Evolutionary conservation across 37 sponge, comb jelly and placozoan genomes (phyloP).

Genomic region (Beroe ovata): DNA sequence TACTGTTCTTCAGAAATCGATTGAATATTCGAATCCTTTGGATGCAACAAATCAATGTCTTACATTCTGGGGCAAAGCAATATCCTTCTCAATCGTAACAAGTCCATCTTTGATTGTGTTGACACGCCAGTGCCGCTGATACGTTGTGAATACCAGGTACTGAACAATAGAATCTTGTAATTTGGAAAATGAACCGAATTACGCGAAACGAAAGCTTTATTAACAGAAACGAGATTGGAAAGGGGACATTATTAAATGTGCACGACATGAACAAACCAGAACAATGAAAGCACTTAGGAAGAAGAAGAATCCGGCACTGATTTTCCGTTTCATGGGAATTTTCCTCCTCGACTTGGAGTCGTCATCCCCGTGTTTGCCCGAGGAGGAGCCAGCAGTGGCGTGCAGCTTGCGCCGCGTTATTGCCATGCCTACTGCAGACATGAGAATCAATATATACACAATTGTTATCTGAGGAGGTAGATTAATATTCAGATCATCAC

Average conservation of each 20-base stretch:
- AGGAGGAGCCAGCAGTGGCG: background rate
- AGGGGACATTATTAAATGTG: too few relatives aligned
- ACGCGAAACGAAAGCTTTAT: too few relatives aligned
- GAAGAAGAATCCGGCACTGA: constrained; percentile 30
- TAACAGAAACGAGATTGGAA: too few relatives aligned
- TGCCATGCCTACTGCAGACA: background rate
- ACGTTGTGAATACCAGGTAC: constrained; percentile 41
- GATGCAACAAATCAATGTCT: too few relatives aligned
- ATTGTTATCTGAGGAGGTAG: too few relatives aligned
- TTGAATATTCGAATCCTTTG: too few relatives aligned
- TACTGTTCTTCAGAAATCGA: too few relatives aligned
- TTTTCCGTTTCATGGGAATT: constrained; percentile 1
- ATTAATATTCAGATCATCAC: too few relatives aligned
- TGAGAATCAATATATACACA: too few relatives aligned
- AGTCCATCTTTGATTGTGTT: constrained; percentile 52
- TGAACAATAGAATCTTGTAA: too few relatives aligned
- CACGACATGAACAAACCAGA: too few relatives aligned
- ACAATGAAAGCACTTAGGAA: constrained; percentile 21
- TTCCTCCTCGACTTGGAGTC: background rate
- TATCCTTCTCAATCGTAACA: constrained; percentile 27
- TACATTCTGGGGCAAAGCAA: constrained; percentile 44
- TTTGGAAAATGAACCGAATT: too few relatives aligned
- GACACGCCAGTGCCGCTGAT: constrained; percentile 54
- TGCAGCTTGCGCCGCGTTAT: constrained; percentile 44
- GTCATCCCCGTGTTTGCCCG: background rate